A percentile compares a stretch with the other conserved stretches of the same genome.
Conservation (phyloP, 2,888 invertebrate genomes). For the Aphodius granarius region DNA sequence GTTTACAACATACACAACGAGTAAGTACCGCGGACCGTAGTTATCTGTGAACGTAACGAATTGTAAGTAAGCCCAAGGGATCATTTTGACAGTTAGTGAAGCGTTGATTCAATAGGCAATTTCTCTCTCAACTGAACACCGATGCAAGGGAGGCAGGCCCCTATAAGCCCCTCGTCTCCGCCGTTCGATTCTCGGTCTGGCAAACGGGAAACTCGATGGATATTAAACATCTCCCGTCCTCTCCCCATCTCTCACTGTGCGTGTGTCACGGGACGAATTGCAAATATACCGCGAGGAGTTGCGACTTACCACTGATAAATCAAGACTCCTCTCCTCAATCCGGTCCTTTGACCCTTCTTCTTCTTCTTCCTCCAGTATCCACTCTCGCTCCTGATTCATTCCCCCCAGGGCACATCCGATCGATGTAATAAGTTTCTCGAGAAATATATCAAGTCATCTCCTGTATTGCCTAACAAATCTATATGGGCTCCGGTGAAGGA, state of each 20-base stretch:
- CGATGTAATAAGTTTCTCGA: conserved; percentile 20
- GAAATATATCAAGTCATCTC: background rate
- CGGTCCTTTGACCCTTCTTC: background rate
- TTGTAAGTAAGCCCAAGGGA: conserved; percentile 32
- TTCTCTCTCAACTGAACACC: conserved; percentile 48
- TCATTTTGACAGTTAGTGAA: conserved; percentile 50
- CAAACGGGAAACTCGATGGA: conserved; percentile 17
- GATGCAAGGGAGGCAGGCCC: conserved; percentile 39
- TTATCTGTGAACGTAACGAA: conserved; percentile 18
- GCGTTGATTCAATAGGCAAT: conserved; percentile 50
- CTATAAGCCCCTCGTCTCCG: conserved; percentile 24
- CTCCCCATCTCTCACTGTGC: conserved; percentile 4
- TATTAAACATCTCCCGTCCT: conserved; percentile 39
- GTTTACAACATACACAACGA: conserved; percentile 1
- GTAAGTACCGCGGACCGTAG: conserved; percentile 3
- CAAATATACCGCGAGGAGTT: conserved; percentile 37
- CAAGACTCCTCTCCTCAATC: conserved; percentile 16
- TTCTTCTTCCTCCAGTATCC: background rate
- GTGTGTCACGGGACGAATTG: conserved; percentile 33
- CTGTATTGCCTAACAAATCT: background rate
- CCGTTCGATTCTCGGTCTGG: background rate
- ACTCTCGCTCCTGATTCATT: background rate
- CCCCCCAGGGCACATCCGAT: conserved; percentile 3
- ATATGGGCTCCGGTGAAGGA: background rate
- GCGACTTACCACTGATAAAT: conserved; percentile 26